Conservation (phyloP, 2,888 invertebrate species). For the Drosophila sordidula region DNA sequence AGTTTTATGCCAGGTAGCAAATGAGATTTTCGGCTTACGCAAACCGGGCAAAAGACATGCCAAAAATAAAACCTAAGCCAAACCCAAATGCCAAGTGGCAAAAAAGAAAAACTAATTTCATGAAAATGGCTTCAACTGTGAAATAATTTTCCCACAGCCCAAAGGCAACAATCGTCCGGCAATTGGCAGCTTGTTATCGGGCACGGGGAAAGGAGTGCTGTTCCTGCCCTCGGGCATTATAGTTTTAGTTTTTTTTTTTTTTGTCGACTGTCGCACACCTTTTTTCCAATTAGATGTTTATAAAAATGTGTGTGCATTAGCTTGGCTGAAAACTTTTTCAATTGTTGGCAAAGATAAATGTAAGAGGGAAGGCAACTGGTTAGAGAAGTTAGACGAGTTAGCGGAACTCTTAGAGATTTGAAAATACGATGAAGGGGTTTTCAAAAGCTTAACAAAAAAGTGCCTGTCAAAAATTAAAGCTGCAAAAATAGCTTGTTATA, state of each 20-base stretch:
- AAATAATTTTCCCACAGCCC: constrained; percentile 71
- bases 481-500: too few species aligned
- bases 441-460: too few species aligned
- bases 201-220: constrained; percentile 1
- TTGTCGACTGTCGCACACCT: constrained; percentile 38
- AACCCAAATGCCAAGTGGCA: constrained; percentile 27
- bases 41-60: constrained; percentile 18
- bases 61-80: constrained; percentile 16
- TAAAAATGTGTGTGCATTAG: constrained; percentile 68
- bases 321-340: constrained; percentile 66
- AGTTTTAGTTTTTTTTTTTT: constrained; percentile 38
- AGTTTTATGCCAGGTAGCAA: constrained; percentile 55
- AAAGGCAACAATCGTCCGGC: constrained; percentile 57
- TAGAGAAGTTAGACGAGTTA: background rate
- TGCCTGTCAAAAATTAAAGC: background rate
- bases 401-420: background rate
- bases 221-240: constrained; percentile 49
- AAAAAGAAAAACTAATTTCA: constrained; percentile 78
- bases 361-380: background rate
- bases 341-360: constrained; percentile 51
- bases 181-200: constrained; percentile 65
- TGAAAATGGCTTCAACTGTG: constrained; percentile 75
- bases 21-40: constrained; percentile 51
- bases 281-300: constrained; percentile 66
- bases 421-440: background rate